Conservation (phyloP, 1,140 invertebrate species). For the Caenorhabditis brenneri region DNA sequence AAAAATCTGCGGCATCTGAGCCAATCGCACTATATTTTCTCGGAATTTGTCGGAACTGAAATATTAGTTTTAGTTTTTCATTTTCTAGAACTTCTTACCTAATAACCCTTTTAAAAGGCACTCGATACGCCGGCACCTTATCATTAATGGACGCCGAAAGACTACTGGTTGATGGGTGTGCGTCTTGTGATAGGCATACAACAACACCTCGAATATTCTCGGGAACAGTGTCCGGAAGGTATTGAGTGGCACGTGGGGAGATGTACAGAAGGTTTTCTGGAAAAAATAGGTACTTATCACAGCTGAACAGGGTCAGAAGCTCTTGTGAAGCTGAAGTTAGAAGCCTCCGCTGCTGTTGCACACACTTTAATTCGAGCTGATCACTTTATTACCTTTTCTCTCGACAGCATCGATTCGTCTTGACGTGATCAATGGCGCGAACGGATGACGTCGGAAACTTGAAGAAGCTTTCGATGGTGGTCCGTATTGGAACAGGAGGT, state of each 20-base stretch:
- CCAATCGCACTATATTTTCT: background rate
- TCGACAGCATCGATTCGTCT: background rate
- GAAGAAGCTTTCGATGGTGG: background rate
- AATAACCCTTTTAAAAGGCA: background rate
- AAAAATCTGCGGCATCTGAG: background rate
- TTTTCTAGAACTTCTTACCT: background rate
- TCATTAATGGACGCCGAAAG: background rate
- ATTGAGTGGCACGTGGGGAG: background rate
- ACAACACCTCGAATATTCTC: background rate
- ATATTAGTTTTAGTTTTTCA: background rate
- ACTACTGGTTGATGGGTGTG: background rate
- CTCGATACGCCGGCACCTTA: background rate
- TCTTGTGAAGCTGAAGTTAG: too few species aligned
- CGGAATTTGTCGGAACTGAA: background rate
- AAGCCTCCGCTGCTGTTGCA: too few species aligned
- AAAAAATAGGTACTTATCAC: background rate
- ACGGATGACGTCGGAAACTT: background rate
- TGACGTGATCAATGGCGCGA: background rate
- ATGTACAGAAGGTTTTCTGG: background rate
- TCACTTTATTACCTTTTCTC: background rate
- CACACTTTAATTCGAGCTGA: background rate
- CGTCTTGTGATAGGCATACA: background rate
- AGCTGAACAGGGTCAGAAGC: background rate
- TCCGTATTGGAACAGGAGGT: constrained; percentile 21
- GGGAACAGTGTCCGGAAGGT: background rate